Percentiles rank a stretch among this genome's conserved stretches.
Conservation (phyloP, 2,797 vertebrate genomes). For the Tapera naevia region DNA sequence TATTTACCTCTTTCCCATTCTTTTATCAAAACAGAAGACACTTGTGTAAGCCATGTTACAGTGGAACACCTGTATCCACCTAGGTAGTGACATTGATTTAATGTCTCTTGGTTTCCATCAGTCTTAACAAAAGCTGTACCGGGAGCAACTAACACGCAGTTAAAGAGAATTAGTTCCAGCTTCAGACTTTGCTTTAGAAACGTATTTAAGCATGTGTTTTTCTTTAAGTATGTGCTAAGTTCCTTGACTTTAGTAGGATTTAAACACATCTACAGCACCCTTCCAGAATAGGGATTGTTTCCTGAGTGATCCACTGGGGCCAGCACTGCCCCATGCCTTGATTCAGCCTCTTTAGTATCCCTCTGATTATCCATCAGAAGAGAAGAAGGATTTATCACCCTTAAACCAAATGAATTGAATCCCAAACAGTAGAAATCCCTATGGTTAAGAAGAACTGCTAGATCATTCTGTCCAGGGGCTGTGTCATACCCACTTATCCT, state of each 20-base stretch:
- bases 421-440: not conserved
- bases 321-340: not conserved
- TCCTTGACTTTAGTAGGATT: constrained; percentile 29
- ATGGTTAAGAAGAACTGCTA: not conserved
- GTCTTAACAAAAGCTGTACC: not conserved
- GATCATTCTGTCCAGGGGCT: not conserved
- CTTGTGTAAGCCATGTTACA: not conserved
- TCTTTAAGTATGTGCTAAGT: constrained; percentile 42
- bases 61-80: not conserved
- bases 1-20: not conserved
- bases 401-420: not conserved
- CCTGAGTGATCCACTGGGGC: not conserved
- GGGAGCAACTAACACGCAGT: not conserved
- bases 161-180: constrained; percentile 45
- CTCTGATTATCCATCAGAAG: not conserved
- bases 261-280: constrained; percentile 15
- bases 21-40: not conserved
- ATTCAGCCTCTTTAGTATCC: not conserved
- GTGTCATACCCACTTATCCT: not conserved
- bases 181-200: constrained; percentile 18
- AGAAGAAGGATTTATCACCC: not conserved
- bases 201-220: constrained; percentile 47
- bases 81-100: not conserved
- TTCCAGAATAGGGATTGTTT: not conserved
- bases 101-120: not conserved